Percentiles rank a stretch among this genome's conserved stretches.
Conservation (phyloP, 2,888 invertebrate species). For the Syrphus vitripennis region DNA sequence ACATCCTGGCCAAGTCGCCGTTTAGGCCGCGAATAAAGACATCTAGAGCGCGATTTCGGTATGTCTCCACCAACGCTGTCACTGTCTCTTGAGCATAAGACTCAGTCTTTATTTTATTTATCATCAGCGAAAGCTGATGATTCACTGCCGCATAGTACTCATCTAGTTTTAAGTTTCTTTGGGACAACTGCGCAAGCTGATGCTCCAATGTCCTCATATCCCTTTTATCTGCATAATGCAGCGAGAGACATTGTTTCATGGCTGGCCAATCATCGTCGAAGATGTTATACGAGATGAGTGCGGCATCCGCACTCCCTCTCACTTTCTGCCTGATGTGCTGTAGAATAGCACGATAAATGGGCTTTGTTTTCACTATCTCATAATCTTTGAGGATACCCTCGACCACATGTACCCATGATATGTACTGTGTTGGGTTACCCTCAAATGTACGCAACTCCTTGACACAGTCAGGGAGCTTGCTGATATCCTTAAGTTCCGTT, state of each 20-base stretch:
- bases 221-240: too few relatives aligned
- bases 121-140: not conserved
- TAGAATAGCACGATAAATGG: not conserved
- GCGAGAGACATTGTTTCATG: not conserved
- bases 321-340: not conserved
- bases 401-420: not conserved
- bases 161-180: too few relatives aligned
- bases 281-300: too few relatives aligned
- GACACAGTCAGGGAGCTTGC: too few relatives aligned
- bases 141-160: too few relatives aligned
- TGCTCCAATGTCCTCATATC: too few relatives aligned
- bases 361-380: not conserved
- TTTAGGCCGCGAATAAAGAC: conserved; percentile 19
- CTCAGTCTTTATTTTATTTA: conserved; percentile 9
- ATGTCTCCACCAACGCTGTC: conserved; percentile 27
- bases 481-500: too few relatives aligned
- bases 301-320: not conserved
- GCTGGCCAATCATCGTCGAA: not conserved
- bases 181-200: too few relatives aligned
- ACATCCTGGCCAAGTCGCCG: conserved; percentile 38
- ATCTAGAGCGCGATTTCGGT: not conserved
- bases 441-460: too few relatives aligned
- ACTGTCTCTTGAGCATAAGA: conserved; percentile 39
- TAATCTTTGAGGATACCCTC: not conserved
- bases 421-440: too few relatives aligned